Conservation (phyloP, 2,888 invertebrate genomes). For the Dicyrtoma fusca region DNA sequence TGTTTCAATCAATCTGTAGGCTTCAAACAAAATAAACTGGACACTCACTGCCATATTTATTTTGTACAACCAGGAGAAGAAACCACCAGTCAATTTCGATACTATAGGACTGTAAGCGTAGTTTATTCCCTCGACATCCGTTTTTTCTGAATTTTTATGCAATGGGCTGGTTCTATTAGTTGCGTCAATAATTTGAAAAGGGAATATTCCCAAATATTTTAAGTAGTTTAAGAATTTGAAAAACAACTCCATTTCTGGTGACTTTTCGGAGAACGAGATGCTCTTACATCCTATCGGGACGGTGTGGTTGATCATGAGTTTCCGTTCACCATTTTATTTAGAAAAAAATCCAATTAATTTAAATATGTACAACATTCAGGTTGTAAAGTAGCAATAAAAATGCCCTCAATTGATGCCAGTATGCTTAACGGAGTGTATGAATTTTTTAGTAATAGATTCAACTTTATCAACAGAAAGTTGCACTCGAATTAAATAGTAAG, state of each 20-base stretch:
- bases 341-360: too few species aligned
- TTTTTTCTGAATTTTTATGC: background rate
- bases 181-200: background rate
- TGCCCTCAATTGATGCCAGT: too few species aligned
- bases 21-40: background rate
- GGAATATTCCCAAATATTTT: conserved; percentile 7
- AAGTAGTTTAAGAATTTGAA: conserved; percentile 14
- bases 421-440: too few species aligned
- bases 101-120: background rate
- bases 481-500: too few species aligned
- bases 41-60: background rate
- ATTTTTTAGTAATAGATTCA: too few species aligned
- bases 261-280: too few species aligned
- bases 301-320: too few species aligned
- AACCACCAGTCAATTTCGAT: background rate
- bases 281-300: too few species aligned
- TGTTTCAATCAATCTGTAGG: background rate
- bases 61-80: conserved; percentile 3
- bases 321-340: too few species aligned
- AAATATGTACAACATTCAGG: too few species aligned
- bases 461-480: too few species aligned
- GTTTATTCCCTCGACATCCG: background rate
- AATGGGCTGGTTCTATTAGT: background rate
- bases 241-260: conserved; percentile 7
- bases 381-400: too few species aligned